phyloP scores from a whole-genome alignment of 30 jellyfish, hydroid and myxozoan species.

The Hydra vulgaris region DNA sequence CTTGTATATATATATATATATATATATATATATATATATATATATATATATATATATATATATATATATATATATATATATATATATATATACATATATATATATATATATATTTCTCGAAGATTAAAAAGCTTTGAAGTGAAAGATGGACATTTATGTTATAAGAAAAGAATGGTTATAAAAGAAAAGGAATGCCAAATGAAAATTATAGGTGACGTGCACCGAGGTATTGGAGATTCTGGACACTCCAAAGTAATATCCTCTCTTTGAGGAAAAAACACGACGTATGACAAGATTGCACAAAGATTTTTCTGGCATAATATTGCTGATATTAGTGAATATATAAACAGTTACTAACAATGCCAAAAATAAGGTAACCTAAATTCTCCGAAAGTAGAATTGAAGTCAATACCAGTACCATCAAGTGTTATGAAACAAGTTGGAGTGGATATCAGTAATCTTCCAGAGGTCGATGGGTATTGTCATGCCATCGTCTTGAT shows the following conservation, averaged over 20 bases:
- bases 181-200: neutral
- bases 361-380: conserved; percentile 22
- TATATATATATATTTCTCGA: too few relatives aligned
- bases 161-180: conserved; percentile 4
- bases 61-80: too few relatives aligned
- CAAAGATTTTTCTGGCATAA: conserved; percentile 23
- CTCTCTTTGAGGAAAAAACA: conserved; percentile 19
- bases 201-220: conserved; percentile 16
- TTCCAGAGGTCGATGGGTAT: conserved; percentile 33
- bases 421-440: conserved; percentile 13
- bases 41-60: too few relatives aligned
- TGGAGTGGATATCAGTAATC: conserved; percentile 20
- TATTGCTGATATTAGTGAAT: conserved; percentile 10
- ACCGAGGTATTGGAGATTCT: conserved; percentile 22
- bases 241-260: conserved; percentile 13
- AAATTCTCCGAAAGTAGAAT: neutral
- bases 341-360: conserved; percentile 2
- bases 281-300: conserved; percentile 19
- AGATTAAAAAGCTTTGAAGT: neutral
- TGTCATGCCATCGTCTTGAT: conserved; percentile 13
- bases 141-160: neutral
- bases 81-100: too few relatives aligned
- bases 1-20: too few relatives aligned
- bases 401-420: conserved; percentile 12
- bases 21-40: too few relatives aligned